These are phyloP conservation scores for Epinotia bilunana DNA, from an alignment of 2,888 invertebrate genomes.

Conservation along the genomic window DNA sequence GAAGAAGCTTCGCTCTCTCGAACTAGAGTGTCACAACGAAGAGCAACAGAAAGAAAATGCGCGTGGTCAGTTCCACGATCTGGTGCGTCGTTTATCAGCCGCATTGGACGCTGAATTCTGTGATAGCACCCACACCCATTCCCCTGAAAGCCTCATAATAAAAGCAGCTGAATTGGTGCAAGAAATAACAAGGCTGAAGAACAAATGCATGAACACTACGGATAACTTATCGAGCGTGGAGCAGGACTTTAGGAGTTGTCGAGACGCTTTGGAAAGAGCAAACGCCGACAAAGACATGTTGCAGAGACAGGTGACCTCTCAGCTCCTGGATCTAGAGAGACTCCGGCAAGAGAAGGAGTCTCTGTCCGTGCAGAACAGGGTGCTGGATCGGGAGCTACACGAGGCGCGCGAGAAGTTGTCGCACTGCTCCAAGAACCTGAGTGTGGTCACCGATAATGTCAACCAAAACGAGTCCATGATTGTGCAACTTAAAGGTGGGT, in stretches of 20 bases:
- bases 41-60: slow-evolving; percentile 90
- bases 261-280: slow-evolving; percentile 87
- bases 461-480: slow-evolving; percentile 88
- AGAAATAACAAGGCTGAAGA: slow-evolving; percentile 87
- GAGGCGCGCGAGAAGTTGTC: slow-evolving; percentile 88
- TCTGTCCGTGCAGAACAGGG: slow-evolving; percentile 88
- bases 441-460: slow-evolving; percentile 87
- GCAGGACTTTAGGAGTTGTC: slow-evolving; percentile 86
- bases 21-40: slow-evolving; percentile 88
- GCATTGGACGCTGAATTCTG: slow-evolving; percentile 89
- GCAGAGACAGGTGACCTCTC: slow-evolving; percentile 88
- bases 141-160: slow-evolving; percentile 89
- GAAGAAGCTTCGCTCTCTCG: slow-evolving; percentile 89
- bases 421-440: slow-evolving; percentile 86
- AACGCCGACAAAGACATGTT: slow-evolving; percentile 89
- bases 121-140: slow-evolving; percentile 86
- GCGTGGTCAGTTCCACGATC: slow-evolving; percentile 87
- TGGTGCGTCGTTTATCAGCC: slow-evolving; percentile 88
- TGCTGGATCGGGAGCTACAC: slow-evolving; percentile 89
- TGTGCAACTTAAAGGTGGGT: slow-evolving; percentile 87
- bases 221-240: slow-evolving; percentile 86
- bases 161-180: slow-evolving; percentile 91
- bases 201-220: slow-evolving; percentile 84
- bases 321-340: slow-evolving; percentile 89
- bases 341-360: slow-evolving; percentile 91